Conservation (phyloP, 2,113 vertebrate species). For the Microtus richardsoni region DNA sequence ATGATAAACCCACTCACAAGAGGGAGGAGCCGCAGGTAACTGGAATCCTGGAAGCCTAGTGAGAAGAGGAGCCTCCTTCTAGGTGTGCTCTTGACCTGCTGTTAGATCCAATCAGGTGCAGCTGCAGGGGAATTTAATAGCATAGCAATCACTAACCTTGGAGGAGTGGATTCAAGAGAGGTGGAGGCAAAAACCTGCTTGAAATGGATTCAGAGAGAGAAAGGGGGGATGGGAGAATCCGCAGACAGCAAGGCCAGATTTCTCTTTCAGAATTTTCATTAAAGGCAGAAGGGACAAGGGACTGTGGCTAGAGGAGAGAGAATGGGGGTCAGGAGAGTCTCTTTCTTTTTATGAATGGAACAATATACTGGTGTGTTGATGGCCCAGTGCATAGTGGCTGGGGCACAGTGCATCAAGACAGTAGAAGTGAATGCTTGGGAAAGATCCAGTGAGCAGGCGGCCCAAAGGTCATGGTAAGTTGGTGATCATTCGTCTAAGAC, state of each 20-base stretch:
- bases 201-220: conserved; percentile 16
- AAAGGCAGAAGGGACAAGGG: not conserved
- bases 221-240: not conserved
- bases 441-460: not conserved
- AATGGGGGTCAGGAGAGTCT: not conserved
- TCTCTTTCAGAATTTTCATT: conserved; percentile 28
- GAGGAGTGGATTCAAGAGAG: not conserved
- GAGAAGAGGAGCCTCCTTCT: not conserved
- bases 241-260: not conserved
- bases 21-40: not conserved
- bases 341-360: not conserved
- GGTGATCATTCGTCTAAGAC: not conserved
- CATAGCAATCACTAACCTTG: not conserved
- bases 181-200: not conserved
- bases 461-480: not conserved
- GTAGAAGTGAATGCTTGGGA: not conserved
- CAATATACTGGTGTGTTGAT: not conserved
- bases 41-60: not conserved
- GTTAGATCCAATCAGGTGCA: not conserved
- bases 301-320: not conserved
- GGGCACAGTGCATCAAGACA: not conserved
- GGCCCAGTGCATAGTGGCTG: too few relatives aligned
- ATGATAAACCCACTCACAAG: not conserved
- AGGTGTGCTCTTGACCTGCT: not conserved
- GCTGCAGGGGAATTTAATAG: not conserved